Conservation (phyloP, 1,140 invertebrate genomes). For the Aphaenogaster ashmeadi region DNA sequence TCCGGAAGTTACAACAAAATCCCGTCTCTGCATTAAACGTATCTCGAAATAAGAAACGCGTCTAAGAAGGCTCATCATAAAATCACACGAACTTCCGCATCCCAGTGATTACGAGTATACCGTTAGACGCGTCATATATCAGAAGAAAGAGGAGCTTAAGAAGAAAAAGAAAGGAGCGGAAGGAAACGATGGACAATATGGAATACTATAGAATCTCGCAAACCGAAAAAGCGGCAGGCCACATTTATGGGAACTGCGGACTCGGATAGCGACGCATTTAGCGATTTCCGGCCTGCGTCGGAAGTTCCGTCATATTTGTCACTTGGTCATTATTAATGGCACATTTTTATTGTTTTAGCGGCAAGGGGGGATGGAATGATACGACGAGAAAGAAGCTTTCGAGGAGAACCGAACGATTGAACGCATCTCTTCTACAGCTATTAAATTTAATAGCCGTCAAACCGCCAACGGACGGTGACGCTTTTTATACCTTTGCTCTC, state of each 20-base stretch:
- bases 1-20: neutral
- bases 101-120: neutral
- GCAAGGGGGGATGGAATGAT: neutral
- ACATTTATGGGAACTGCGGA: conserved; percentile 50
- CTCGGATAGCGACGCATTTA: conserved; percentile 67
- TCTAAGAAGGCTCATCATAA: conserved; percentile 6
- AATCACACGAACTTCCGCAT: neutral
- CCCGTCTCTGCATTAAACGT: neutral
- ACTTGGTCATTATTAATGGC: conserved; percentile 75
- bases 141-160: neutral
- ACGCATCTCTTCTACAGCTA: conserved; percentile 55
- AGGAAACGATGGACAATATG: conserved; percentile 33
- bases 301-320: conserved; percentile 79
- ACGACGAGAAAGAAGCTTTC: conserved; percentile 6
- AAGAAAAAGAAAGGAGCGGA: neutral
- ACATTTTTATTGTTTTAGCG: conserved; percentile 75
- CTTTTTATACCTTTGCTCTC: conserved; percentile 8
- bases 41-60: neutral
- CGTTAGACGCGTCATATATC: conserved; percentile 2
- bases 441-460: conserved; percentile 77
- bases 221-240: conserved; percentile 40
- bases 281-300: conserved; percentile 73
- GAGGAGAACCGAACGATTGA: neutral
- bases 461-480: neutral
- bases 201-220: conserved; percentile 24